phyloP scores from a whole-genome alignment of 2,113 vertebrate species.

The Prunella himalayana region DNA sequence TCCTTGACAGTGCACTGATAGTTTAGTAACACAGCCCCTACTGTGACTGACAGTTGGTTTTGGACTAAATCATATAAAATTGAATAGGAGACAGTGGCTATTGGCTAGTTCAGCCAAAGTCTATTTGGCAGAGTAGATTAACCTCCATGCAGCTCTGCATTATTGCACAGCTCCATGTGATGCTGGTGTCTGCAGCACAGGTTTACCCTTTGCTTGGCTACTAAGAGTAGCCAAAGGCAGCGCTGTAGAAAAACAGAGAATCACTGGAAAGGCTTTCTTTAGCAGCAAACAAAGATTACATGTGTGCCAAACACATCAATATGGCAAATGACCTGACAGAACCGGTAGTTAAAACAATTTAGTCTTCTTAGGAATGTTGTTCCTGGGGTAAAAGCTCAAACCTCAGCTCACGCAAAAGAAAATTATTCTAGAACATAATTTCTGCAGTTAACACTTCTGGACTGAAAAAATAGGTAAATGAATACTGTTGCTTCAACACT shows the following conservation, averaged over 20 bases:
- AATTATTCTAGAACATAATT: neutral
- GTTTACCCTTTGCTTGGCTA: neutral
- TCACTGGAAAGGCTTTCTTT: neutral
- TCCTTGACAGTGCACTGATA: conserved; percentile 14
- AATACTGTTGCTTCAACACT: neutral
- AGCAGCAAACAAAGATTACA: neutral
- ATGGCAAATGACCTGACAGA: conserved; percentile 4
- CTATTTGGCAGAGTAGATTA: conserved; percentile 2
- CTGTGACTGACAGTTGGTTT: conserved; percentile 39
- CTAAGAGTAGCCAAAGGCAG: neutral
- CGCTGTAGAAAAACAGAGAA: neutral
- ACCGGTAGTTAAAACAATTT: neutral
- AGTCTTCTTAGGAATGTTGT: neutral
- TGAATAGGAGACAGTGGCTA: neutral
- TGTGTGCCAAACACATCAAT: neutral
- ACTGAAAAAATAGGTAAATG: neutral
- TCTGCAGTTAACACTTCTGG: neutral
- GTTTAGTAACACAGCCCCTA: conserved; percentile 13
- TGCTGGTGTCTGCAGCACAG: neutral
- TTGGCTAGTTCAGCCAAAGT: conserved; percentile 21
- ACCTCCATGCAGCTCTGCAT: neutral
- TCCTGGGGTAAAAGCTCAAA: conserved; percentile 5
- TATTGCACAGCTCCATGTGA: neutral
- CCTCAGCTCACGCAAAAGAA: neutral
- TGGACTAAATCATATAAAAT: conserved; percentile 9